Evolutionary conservation across 1,140 invertebrate genomes (phyloP), one percentile per base, ranked within the genome.

Genomic region (Drosophila lini): DNA sequence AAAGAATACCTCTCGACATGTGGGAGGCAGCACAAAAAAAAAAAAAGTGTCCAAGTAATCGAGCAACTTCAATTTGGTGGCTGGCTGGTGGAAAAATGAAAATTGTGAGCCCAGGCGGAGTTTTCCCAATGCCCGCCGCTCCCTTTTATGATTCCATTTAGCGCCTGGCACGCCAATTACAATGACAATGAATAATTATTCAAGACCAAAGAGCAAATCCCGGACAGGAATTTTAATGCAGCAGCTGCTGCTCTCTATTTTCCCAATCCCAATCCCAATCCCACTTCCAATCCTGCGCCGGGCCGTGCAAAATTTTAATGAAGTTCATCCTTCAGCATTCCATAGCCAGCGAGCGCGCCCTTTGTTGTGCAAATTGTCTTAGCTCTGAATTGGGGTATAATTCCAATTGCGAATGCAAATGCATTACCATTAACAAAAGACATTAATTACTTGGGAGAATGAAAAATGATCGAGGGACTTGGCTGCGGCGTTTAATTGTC

Each of bases 121-220:
- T 42, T 61, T 60, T 42, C 19, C 44, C 15, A 36, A 16, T 36
- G 11, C n/a, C 19, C 25, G 25, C 5, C 5, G 19, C 22, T 34
- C 38, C 9, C 40, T 36, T 55, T 53, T 77, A 59, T 68, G 64
- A 75, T 81, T 81, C 77, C 82, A 83, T 89, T 88, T 89, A 88
- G 74, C 83, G 83, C 84, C 84, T 68, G 83, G 44, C 80, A 80
- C 84, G 80, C 74, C 82, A 89, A 89, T 89, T 89, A 89, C 78
- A 89, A 89, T 90, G 84, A 89, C 84, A 89, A 89, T 89, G 84
- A 89, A 88, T 89, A 89, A 89, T 89, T 90, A 89, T 90, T 89
- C 80, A 63, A 65, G 70, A 74, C 73, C 84, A 88, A 70, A 89
- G 73, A 81, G 65, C 64, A 65, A 73, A 75, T 67, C 67, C 74